phyloP scores from a whole-genome alignment of 92 coral and sea anemone genomes.

The Porites cylindrica region DNA sequence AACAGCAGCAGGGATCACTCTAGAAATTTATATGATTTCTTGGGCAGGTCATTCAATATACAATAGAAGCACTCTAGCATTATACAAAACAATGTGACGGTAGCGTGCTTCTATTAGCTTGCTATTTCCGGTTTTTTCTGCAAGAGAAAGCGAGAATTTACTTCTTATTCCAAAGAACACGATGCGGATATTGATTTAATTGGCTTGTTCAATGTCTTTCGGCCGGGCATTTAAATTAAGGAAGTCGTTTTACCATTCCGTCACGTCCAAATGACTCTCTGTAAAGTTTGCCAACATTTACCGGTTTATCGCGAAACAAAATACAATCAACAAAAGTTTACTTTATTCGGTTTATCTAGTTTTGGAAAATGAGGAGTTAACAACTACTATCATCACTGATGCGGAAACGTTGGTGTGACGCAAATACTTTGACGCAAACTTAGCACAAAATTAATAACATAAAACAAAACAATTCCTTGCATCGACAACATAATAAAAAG shows the following conservation, averaged over 20 bases:
- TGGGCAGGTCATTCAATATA: slow-evolving; percentile 21
- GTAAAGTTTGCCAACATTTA: neutral
- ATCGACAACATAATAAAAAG: neutral
- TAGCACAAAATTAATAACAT: neutral
- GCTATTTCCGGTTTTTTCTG: slow-evolving; percentile 32
- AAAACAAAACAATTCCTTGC: slow-evolving; percentile 9
- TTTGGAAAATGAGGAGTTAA: neutral
- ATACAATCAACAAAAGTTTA: neutral
- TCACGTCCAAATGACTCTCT: neutral
- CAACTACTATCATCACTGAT: slow-evolving; percentile 13
- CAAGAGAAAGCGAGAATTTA: slow-evolving; percentile 16
- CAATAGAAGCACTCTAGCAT: slow-evolving; percentile 24
- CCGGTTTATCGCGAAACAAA: neutral
- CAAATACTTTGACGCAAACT: neutral
- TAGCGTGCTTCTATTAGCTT: slow-evolving; percentile 5
- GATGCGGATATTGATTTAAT: neutral
- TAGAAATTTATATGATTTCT: neutral
- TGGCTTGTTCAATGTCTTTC: neutral
- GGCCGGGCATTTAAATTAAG: slow-evolving; percentile 12
- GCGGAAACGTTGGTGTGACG: neutral
- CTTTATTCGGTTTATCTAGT: neutral
- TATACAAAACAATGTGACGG: neutral
- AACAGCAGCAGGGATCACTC: slow-evolving; percentile 29
- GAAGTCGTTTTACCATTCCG: neutral
- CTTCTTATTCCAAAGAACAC: neutral